A percentile compares a stretch with the other conserved stretches of the same genome.
phyloP scores from a whole-genome alignment of 2,888 invertebrate genomes.

The Xestia ashworthii region DNA sequence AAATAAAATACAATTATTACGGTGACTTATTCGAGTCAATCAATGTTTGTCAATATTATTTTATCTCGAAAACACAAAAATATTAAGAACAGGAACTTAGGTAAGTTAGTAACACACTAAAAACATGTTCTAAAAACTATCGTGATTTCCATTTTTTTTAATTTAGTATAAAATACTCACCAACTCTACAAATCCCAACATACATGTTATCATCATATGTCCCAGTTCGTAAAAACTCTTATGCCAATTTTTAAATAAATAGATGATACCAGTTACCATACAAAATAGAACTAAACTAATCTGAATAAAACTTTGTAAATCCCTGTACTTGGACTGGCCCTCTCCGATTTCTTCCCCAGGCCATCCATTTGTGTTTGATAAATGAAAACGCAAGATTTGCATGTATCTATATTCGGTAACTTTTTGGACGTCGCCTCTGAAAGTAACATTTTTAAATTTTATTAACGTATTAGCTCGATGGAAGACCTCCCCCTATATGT shows the following conservation, averaged over 20 bases:
- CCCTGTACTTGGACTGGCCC: background rate
- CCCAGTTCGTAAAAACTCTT: conserved; percentile 38
- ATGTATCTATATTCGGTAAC: conserved; percentile 18
- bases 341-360: conserved; percentile 38
- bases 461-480: background rate
- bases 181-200: conserved; percentile 1
- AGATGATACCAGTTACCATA: background rate
- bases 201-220: conserved; percentile 7
- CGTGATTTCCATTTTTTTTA: background rate
- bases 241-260: background rate
- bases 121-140: background rate
- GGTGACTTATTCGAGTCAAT: background rate
- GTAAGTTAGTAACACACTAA: background rate
- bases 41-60: background rate
- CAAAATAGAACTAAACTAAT: background rate
- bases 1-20: background rate
- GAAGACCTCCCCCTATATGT: too few species aligned
- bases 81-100: background rate
- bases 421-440: conserved; percentile 19
- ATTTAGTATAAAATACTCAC: conserved; percentile 23
- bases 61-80: background rate
- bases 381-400: conserved; percentile 20
- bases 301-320: background rate
- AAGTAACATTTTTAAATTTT: background rate
- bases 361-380: conserved; percentile 23